Evolutionary conservation across 2,888 invertebrate species (phyloP), one percentile per base, ranked within the genome.

Genomic region (Piscicola geometra): DNA sequence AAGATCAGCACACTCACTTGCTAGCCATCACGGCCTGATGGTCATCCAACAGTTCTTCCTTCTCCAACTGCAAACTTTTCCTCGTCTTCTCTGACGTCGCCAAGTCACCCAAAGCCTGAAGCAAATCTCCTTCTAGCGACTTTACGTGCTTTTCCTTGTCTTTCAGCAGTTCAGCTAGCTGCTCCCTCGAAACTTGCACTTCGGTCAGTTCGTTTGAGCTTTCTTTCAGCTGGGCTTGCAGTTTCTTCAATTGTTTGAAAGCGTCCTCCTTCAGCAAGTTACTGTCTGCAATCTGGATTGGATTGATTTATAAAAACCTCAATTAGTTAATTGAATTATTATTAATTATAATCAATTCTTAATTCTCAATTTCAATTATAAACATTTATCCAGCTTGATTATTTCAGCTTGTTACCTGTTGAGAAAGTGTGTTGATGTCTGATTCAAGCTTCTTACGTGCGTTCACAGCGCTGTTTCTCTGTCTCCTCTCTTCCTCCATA

Each of bases 201-300:
- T 96, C 96, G 82, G 96, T 96, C 0, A 93, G 91, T 84, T 96
- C 95, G 64, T 94, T 89, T 73, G 91, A 89, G 75, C 91, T 91
- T 84, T 98, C 98, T 86, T 96, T 96, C 83, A 94, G 89, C 86
- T 94, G 94, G 79, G 88, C 90, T 86, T 88, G 93, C 47, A 94
- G 88, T 84, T 95, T 94, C 88, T 95, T 95, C 83, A 97, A 89
- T 84, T 98, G 98, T 84, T 97, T 96, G 78, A 94, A 88, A 0
- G 94, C 94, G 85, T 99, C 98, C 83, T 99, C 99, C 84, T 97
- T 97, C 41, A 77, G 88, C 87, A 95, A 94, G 85, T 92, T 94
- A 82, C 95, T 93, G 86, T 75, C 79, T 0, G 28, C 21, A 5
- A 56, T 3, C 60, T 56, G n/a, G n/a, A n/a, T n/a, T n/a, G n/a